Conservation (phyloP, 2,797 vertebrate species). For the Zonotrichia albicollis region DNA sequence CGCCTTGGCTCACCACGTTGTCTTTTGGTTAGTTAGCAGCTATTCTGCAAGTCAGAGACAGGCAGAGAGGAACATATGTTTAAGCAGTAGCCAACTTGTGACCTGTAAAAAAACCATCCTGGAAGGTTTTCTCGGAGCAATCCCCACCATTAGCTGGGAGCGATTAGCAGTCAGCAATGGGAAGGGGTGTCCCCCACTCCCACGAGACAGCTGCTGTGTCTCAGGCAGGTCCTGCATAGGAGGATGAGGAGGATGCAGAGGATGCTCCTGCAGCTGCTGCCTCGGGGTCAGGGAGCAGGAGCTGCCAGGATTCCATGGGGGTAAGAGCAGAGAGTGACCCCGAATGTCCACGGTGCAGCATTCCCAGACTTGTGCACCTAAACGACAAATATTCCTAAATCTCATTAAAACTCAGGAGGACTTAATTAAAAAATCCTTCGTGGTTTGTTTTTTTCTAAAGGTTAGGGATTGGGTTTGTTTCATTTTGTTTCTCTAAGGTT, state of each 20-base stretch:
- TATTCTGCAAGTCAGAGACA: constrained; percentile 47
- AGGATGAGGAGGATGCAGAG: background rate
- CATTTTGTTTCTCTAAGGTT: constrained; percentile 12
- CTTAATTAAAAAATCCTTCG: background rate
- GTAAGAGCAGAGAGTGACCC: background rate
- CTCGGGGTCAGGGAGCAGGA: background rate
- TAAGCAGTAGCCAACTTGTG: constrained; percentile 40
- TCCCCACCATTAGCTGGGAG: background rate
- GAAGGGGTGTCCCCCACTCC: background rate
- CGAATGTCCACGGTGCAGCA: background rate
- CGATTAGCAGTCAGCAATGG: background rate
- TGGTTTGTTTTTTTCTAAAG: constrained; percentile 14
- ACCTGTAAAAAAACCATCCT: constrained; percentile 9
- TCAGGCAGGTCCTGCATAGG: background rate
- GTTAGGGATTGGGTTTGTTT: background rate
- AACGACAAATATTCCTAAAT: background rate
- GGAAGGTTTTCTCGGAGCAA: background rate
- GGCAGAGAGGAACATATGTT: constrained; percentile 40
- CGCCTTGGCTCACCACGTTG: constrained; percentile 55
- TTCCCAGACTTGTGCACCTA: background rate
- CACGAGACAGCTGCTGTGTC: background rate
- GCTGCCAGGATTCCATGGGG: background rate
- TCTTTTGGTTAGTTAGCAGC: constrained; percentile 68
- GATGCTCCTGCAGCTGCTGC: fast-evolving
- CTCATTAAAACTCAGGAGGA: constrained; percentile 13